Base-by-base conservation (phyloP, 2,888 invertebrate genomes). In the Protula sp. region DNA sequence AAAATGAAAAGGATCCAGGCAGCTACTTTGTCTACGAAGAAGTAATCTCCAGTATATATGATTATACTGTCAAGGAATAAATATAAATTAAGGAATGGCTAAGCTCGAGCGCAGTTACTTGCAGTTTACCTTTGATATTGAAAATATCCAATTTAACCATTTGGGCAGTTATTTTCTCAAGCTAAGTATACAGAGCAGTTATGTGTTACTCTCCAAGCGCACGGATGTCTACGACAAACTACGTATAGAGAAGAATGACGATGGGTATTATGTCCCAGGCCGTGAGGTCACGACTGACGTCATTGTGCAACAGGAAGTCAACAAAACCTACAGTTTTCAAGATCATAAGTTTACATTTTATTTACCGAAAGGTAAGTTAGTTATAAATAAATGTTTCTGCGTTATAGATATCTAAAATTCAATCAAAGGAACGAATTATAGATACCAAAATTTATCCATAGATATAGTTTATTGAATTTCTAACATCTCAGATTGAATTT, bases 121-220 rank as follows among this genome's bases (percentile, higher is more conserved):
- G 54, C 73, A 74, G 64, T 75, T 75, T 56, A 66, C 67, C 3
- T 64, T 73, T 30, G 67, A 66, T 47, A 70, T 74, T 26, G 67
- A 67, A 31, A 72, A 71, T 65, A 72, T 70, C 47, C 74, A 72
- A 71, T 75, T 73, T 61, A 73, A 74, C 63, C 68, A 71, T 55
- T 63, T 66, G 38, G 76, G 76, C 2, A 64, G 69, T 55, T 77
- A 72, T 61, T 70, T 68, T 58, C 63, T 74, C 52, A 68, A 68
- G 47, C 63, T 72, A 52, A 69, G 70, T 24, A 65, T 73, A 9
- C 67, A 71, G 57, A 75, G 69, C 60, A 69, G 68, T 4, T 38
- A 14, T 38, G 38, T 38, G 38, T 14, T 14, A 19, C 9, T 14
- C 19, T 9, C 38, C 9, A 38, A 38, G 19, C 38, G 19, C 9